Percentiles rank a stretch among this genome's conserved stretches.
Conservation (phyloP, 2,797 vertebrate species). For the Sebastolobus alascanus region DNA sequence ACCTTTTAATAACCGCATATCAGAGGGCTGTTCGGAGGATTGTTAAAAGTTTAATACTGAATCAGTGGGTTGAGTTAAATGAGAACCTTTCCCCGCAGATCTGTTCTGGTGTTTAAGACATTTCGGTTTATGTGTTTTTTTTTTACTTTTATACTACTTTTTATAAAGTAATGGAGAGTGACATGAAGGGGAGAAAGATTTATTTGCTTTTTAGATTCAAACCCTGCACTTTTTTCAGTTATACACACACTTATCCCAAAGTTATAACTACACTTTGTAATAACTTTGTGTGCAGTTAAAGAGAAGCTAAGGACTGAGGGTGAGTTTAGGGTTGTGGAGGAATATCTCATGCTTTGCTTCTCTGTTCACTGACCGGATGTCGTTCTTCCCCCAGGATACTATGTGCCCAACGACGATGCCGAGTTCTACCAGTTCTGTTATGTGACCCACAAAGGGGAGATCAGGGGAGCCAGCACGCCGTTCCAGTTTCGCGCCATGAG, state of each 20-base stretch:
- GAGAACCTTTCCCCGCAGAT: conserved; percentile 41
- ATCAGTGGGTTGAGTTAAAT: conserved; percentile 54
- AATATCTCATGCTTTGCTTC: neutral
- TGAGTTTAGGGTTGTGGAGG: neutral
- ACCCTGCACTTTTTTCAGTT: neutral
- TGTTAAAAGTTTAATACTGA: conserved; percentile 64
- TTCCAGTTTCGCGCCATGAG: conserved; percentile 95
- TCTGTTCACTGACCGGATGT: conserved; percentile 1
- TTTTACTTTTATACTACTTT: conserved; percentile 27
- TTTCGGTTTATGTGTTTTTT: conserved; percentile 55
- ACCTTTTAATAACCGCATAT: conserved; percentile 72
- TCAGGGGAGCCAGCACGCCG: conserved; percentile 97
- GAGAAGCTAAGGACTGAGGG: neutral
- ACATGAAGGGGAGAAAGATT: neutral
- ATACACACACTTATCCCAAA: neutral
- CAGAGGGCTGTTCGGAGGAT: conserved; percentile 46
- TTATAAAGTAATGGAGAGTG: conserved; percentile 44
- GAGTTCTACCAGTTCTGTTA: conserved; percentile 99
- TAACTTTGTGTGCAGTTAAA: neutral
- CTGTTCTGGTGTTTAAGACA: conserved; percentile 54
- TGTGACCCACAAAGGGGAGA: conserved; percentile 98
- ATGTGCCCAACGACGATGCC: conserved; percentile 96
- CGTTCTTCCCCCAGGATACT: conserved; percentile 88
- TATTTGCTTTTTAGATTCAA: conserved; percentile 34
- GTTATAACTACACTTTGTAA: neutral